Conservation (phyloP, 1,140 invertebrate genomes). For the Leptinotarsa defecta region DNA sequence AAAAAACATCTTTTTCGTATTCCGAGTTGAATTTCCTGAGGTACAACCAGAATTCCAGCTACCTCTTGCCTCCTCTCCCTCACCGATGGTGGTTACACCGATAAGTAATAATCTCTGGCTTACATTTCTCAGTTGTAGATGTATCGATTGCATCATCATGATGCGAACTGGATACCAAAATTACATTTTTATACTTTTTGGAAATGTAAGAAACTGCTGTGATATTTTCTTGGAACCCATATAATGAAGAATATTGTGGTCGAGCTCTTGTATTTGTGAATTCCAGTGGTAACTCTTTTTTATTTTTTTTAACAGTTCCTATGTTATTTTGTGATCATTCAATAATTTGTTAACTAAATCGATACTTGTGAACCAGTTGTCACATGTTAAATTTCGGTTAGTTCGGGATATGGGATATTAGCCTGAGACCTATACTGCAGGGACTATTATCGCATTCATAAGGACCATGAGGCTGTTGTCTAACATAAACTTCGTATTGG, state of each 20-base stretch:
- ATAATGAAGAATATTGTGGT: constrained; percentile 21
- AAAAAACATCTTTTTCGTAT: too few relatives aligned
- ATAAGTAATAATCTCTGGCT: constrained; percentile 37
- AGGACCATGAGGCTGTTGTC: constrained; percentile 41
- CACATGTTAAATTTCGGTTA: constrained; percentile 39
- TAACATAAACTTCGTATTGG: constrained; percentile 40
- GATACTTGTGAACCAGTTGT: constrained; percentile 51
- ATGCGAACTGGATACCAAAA: constrained; percentile 48
- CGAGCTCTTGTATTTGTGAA: background rate
- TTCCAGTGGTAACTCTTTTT: constrained; percentile 21
- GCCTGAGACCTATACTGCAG: constrained; percentile 41
- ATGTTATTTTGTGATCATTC: constrained; percentile 42
- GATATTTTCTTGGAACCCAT: constrained; percentile 39
- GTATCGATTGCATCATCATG: constrained; percentile 36
- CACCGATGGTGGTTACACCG: too few relatives aligned
- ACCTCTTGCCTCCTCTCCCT: too few relatives aligned
- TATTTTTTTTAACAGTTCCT: constrained; percentile 45
- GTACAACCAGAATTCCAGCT: too few relatives aligned
- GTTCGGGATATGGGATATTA: constrained; percentile 45
- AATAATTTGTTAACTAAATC: constrained; percentile 31
- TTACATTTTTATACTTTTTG: constrained; percentile 38
- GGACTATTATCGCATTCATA: constrained; percentile 38
- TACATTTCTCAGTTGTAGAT: background rate
- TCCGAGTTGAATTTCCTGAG: too few relatives aligned
- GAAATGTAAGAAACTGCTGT: constrained; percentile 45